Evolutionary conservation across 2,113 vertebrate species (phyloP).

Genomic region (Neopipo cinnamomea): DNA sequence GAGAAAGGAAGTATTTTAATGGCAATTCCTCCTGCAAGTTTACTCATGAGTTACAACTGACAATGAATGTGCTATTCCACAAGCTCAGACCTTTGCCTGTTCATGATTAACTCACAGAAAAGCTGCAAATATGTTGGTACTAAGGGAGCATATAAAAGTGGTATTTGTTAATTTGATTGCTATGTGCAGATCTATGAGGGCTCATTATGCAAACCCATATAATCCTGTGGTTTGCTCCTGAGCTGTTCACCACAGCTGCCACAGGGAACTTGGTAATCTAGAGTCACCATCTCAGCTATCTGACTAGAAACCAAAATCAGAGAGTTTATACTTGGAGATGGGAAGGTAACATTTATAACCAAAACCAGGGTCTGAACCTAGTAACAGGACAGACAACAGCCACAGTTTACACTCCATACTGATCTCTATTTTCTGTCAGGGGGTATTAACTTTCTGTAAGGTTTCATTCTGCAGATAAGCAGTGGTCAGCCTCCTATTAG

Average conservation of each 20-base stretch:
- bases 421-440: not conserved
- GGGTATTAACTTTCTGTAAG: not conserved
- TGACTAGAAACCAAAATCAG: not conserved
- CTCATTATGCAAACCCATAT: not conserved
- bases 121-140: not conserved
- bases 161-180: not conserved
- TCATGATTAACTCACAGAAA: not conserved
- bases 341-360: not conserved
- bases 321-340: not conserved
- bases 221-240: not conserved
- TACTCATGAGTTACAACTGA: not conserved
- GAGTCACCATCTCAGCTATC: not conserved
- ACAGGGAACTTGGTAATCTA: not conserved
- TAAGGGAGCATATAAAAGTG: not conserved
- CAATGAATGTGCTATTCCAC: not conserved
- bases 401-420: too few relatives aligned
- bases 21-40: not conserved
- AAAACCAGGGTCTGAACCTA: not conserved
- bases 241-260: not conserved
- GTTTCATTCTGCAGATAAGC: not conserved
- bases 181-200: not conserved
- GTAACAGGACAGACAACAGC: not conserved
- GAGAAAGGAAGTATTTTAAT: not conserved
- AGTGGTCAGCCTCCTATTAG: not conserved
- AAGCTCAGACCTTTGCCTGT: not conserved